Evolutionary conservation across 2,888 invertebrate genomes (phyloP).

Genomic region (Hesperia comma): DNA sequence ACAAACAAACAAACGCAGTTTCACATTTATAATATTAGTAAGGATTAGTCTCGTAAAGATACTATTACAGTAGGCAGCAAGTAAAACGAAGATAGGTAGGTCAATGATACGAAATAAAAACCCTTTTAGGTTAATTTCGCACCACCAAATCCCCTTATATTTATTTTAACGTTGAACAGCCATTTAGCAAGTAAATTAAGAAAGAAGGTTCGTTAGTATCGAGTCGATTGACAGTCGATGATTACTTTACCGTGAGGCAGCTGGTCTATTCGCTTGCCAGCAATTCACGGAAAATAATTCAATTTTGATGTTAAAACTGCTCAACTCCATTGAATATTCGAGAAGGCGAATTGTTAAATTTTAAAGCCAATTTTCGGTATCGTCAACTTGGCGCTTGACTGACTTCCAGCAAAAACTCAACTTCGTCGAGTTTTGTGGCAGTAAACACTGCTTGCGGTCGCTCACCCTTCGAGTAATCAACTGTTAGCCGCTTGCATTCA

Average conservation of each 20-base stretch:
- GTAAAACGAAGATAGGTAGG: too few species aligned
- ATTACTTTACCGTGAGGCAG: neutral
- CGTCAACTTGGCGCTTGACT: slow-evolving; percentile 55
- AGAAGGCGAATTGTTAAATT: slow-evolving; percentile 24
- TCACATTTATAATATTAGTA: too few species aligned
- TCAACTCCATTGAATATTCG: slow-evolving; percentile 35
- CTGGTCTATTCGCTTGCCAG: neutral
- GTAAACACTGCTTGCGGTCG: slow-evolving; percentile 59
- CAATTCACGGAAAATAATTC: neutral
- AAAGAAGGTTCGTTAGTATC: neutral
- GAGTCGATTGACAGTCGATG: neutral
- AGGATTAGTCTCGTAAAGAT: too few species aligned
- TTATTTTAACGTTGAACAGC: too few species aligned
- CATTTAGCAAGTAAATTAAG: neutral
- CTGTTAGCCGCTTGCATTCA: slow-evolving; percentile 7
- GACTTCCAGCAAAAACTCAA: slow-evolving; percentile 55
- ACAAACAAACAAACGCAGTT: too few species aligned
- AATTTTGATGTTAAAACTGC: slow-evolving; percentile 8
- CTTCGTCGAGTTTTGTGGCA: slow-evolving; percentile 54
- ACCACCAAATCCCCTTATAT: too few species aligned
- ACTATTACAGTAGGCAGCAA: too few species aligned
- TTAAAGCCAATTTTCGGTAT: slow-evolving; percentile 47
- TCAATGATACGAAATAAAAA: too few species aligned
- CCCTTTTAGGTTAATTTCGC: too few species aligned
- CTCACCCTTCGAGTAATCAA: slow-evolving; percentile 26